A percentile compares a stretch with the other conserved stretches of the same genome.
Evolutionary conservation across 2,113 vertebrate species (phyloP).

Genomic region (Trochalopteron elliotii): DNA sequence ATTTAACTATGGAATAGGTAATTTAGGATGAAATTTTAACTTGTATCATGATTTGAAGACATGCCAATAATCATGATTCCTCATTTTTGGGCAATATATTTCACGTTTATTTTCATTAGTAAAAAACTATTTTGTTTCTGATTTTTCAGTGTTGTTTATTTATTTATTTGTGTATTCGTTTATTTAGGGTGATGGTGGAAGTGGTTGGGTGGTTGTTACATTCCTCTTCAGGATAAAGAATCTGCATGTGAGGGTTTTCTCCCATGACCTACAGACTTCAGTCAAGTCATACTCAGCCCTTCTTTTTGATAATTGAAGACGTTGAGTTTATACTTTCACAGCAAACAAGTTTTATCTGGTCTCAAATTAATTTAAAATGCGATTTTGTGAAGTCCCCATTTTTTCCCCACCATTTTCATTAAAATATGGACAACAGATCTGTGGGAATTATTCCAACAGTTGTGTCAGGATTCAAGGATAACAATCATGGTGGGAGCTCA

Average conservation of each 20-base stretch:
- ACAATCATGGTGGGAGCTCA: not conserved
- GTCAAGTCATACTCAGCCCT: not conserved
- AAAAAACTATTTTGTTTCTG: not conserved
- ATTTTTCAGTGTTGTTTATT: not conserved
- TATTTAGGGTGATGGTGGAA: not conserved
- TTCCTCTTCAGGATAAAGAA: not conserved
- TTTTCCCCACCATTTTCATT: not conserved
- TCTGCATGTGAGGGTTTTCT: not conserved
- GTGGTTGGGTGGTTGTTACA: not conserved
- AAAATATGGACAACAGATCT: conserved; percentile 28
- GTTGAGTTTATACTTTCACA: not conserved
- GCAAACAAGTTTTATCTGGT: not conserved
- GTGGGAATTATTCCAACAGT: conserved; percentile 4
- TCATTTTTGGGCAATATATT: not conserved
- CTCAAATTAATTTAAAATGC: not conserved
- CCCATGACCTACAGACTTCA: not conserved
- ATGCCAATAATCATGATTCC: not conserved
- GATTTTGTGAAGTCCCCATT: not conserved
- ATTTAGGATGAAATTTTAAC: not conserved
- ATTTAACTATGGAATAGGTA: not conserved
- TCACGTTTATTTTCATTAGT: not conserved
- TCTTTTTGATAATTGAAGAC: not conserved
- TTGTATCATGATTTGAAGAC: not conserved
- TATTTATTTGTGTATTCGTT: not conserved
- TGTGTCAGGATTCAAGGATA: not conserved